Percentiles rank a stretch among this genome's conserved stretches.
Evolutionary conservation across 2,113 vertebrate genomes (phyloP).

Genomic region (Psettodes erumei): DNA sequence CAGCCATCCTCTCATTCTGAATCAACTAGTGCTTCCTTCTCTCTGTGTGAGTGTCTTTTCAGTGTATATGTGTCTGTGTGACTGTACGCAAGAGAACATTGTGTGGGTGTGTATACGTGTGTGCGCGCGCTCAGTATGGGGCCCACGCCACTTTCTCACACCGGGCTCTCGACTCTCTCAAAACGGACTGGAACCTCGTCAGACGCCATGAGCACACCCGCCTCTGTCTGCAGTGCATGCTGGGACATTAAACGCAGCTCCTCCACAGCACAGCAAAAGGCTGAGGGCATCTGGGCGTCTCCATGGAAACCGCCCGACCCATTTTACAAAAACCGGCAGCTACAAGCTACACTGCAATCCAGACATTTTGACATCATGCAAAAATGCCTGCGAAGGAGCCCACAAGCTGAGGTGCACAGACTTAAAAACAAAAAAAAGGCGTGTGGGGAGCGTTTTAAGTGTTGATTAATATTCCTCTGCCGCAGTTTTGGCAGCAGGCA

Average conservation of each 20-base stretch:
- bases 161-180: conserved; percentile 31
- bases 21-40: conserved; percentile 84
- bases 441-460: conserved; percentile 34
- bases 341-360: conserved; percentile 73
- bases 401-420: conserved; percentile 46
- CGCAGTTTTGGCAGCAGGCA: conserved; percentile 49
- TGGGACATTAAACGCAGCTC: conserved; percentile 72
- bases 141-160: conserved; percentile 35
- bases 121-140: conserved; percentile 3
- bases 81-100: conserved; percentile 14
- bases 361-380: conserved; percentile 71
- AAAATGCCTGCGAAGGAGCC: conserved; percentile 66
- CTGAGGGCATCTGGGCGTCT: conserved; percentile 55
- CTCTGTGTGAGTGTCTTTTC: conserved; percentile 65
- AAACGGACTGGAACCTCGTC: conserved; percentile 46
- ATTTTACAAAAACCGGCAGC: conserved; percentile 80
- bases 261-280: conserved; percentile 66
- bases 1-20: conserved; percentile 76
- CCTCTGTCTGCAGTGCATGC: conserved; percentile 78
- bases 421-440: conserved; percentile 10
- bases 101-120: conserved; percentile 18
- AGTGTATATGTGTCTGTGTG: conserved; percentile 48
- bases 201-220: conserved; percentile 70
- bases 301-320: conserved; percentile 53
- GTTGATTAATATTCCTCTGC: conserved; percentile 57